phyloP scores from a whole-genome alignment of 2,888 invertebrate genomes.

The Rhamphomyia laevipes region DNA sequence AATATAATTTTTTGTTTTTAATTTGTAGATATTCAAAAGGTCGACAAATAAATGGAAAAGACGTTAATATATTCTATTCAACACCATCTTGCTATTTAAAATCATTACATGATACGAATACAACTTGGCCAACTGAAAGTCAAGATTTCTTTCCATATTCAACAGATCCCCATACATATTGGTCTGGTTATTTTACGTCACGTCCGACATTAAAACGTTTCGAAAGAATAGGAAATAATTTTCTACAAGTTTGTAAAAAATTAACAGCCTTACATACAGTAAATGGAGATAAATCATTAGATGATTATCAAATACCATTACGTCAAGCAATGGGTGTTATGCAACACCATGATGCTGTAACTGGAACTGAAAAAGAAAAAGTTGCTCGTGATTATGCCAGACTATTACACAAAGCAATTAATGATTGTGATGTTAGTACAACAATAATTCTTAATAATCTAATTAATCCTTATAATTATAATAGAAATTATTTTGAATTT shows the following conservation, averaged over 20 bases:
- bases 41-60: background rate
- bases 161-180: constrained; percentile 71
- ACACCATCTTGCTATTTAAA: constrained; percentile 78
- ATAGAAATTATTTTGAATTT: constrained; percentile 28
- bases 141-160: constrained; percentile 92
- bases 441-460: constrained; percentile 1
- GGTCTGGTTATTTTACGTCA: constrained; percentile 88
- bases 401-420: constrained; percentile 55
- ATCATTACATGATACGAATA: constrained; percentile 56
- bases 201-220: constrained; percentile 69
- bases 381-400: constrained; percentile 81
- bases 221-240: constrained; percentile 61
- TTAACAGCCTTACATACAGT: constrained; percentile 50
- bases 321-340: constrained; percentile 48
- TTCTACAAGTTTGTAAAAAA: constrained; percentile 66
- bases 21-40: background rate
- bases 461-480: background rate
- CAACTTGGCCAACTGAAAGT: constrained; percentile 56
- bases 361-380: constrained; percentile 76
- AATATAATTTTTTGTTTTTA: background rate
- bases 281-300: constrained; percentile 37
- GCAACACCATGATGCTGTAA: constrained; percentile 85
- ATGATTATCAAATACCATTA: constrained; percentile 55
- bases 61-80: constrained; percentile 68
- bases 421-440: constrained; percentile 22